Base-by-base conservation (phyloP, 2,113 vertebrate species). In the Entelurus aequoreus region DNA sequence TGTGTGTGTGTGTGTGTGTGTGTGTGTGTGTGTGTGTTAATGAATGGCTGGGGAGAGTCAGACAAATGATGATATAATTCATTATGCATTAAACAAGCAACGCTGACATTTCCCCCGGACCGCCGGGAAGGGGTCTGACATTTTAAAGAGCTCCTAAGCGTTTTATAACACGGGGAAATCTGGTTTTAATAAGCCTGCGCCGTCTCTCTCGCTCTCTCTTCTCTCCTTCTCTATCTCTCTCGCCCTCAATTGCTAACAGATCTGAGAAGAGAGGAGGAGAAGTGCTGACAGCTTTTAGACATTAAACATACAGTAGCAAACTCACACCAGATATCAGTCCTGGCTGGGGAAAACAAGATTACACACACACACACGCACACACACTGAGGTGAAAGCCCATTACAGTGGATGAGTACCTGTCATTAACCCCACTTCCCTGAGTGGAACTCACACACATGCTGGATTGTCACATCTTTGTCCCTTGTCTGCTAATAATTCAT, bases 71-170 rank as follows among this genome's bases (percentile, higher is more conserved):
- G 92, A 89, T 90, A 94, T 96, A 94, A 98, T 96, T 97, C 93
- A 92, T 96, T 95, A 94, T 93, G 92, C 93, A 93, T 95, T 94
- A 96, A 94, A 95, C 93, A 94, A 93, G 93, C 92, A 84, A 92
- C 91, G 90, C 91, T 96, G 95, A 98, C 95, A 98, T 98, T 98
- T 94, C 92, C 91, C 80, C 84, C 90, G 78, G 92, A 94, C 95
- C 94, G 94, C 90, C 79, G 94, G 92, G 94, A 96, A 93, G 89
- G 88, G 90, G 84, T 93, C 92, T 99, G 95, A 99, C 95, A 98
- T 98, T 99, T 97, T 98, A 95, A 96, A 96, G 93, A 95, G 94
- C 93, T 97, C 94, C 94, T 94, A 94, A 98, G 94, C 94, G 91
- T 94, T 96, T 96, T 94, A 94, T 95, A 98, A 94, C 93, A 92